Base-by-base conservation (phyloP, 2,888 invertebrate genomes). In the Eupithecia subumbrata region DNA sequence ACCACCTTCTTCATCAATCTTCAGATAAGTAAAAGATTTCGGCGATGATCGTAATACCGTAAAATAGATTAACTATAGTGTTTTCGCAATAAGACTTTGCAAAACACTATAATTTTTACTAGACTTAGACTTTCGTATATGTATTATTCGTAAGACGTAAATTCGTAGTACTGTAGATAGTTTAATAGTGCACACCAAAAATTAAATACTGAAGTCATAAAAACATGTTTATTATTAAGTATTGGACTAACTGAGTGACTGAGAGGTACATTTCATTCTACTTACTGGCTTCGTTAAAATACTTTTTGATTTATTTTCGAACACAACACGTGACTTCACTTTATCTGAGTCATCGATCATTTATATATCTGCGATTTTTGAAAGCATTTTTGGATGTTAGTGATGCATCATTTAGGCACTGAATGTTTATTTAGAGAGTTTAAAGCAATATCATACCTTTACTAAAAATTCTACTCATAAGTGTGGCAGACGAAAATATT, bases 341-440 rank as follows among this genome's bases (percentile, higher is more conserved):
- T 25, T 34, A 30, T n/a, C 43, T 5, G 16, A 56, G 74, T 3
- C 56, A 74, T 74, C 74, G 4, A 74, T 74, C 70, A 74, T 60
- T 67, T 67, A 68, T 8, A 5, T 22, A 12, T 25, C 43, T 68
- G 12, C n/a, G 68, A 43, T 68, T 68, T 68, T 68, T 45, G 22
- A 43, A 68, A 68, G 16, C 16, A 64, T 34, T 64, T 25, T 60
- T 22, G 11, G n/a, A 25, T 25, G 5, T 22, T 12, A 5, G 14
- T 25, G 25, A 14, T 25, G 60, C 60, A 14, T 60, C 56, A 56
- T 56, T 11, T 11, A 52, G n/a, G 9, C 8, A 56, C 22, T 11
- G 4, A 22, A 56, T 22, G 56, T 22, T 52, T 52, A 52, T 3
- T 11, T 3, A 22, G 3, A 56, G 22, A 12, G 56, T 56, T 56